Evolutionary conservation across 2,888 invertebrate species (phyloP), one percentile per base, ranked within the genome.

Genomic region (Acanthosoma haemorrhoidale): DNA sequence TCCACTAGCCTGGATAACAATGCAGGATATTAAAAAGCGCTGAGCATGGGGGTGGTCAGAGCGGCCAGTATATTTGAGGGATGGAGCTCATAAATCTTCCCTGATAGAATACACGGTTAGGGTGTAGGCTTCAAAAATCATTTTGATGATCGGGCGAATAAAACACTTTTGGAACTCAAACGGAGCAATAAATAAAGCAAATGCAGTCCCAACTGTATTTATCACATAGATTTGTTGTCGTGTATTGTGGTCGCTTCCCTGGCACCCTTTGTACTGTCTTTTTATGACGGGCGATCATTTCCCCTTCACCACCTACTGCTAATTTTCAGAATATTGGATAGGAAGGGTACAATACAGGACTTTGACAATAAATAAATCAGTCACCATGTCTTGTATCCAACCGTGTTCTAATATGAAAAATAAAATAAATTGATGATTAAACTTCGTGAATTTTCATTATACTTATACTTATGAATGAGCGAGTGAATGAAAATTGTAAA

Each of bases 171-270:
- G 31, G 36, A 18, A 25, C 25, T 63, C 63, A 63, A 63, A 63
- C 63, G 63, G 63, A 63, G 63, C 63, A 21, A 63, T 63, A 63
- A 63, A 63, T 63, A 63, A 63, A 41, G 63, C n/a, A 15, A 39
- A 39, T 63, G 63, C 38, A 39, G 63, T 11, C 16, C 25, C 25
- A 16, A 15, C 39, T 41, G 38, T 63, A 39, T 63, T 63, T 63
- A 38, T 41, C 63, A 63, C 9, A 21, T 39, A 39, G 63, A 63
- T 63, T 63, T 63, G 63, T 63, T 63, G 63, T 63, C 29, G 41
- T 63, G 41, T 18, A 61, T 61, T 61, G 61, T 61, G 61, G 61
- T 34, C 4, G 41, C 4, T n/a, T 51, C 25, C 21, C 21, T 51
- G 51, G 51, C 25, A 51, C 21, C 51, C 51, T 51, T 51, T 51